A percentile compares a stretch with the other conserved stretches of the same genome.
phyloP scores from a whole-genome alignment of 2,113 vertebrate genomes.

The Hypanus sabinus region DNA sequence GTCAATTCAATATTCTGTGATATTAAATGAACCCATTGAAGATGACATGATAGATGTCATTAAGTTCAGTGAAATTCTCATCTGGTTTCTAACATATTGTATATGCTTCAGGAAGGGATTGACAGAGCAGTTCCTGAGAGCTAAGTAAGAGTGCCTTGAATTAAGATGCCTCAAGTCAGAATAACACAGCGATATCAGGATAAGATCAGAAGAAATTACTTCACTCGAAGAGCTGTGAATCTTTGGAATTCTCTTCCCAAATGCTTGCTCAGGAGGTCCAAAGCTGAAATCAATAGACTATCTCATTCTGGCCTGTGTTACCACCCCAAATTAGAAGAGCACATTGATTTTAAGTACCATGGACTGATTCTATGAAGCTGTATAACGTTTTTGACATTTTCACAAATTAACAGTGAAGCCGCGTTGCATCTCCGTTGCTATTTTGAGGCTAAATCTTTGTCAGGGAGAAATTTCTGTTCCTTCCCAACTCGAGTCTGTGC shows the following conservation, averaged over 20 bases:
- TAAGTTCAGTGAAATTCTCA: background rate
- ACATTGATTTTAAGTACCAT: constrained; percentile 17
- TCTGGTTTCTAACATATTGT: background rate
- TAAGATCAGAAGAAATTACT: too few species aligned
- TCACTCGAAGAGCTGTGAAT: too few species aligned
- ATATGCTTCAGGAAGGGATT: too few species aligned
- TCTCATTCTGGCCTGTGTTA: background rate
- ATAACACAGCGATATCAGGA: too few species aligned
- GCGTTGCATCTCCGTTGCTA: background rate
- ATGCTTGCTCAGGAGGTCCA: too few species aligned
- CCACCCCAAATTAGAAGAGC: background rate
- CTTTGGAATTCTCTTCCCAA: too few species aligned
- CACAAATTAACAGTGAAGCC: constrained; percentile 7
- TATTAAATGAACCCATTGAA: background rate
- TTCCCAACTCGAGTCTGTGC: background rate
- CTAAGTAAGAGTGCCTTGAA: too few species aligned
- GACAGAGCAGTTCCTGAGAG: too few species aligned
- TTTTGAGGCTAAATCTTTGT: constrained; percentile 20
- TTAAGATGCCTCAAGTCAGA: too few species aligned
- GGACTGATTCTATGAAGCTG: background rate
- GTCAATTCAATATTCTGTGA: too few species aligned
- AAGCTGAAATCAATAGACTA: background rate
- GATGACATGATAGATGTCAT: background rate
- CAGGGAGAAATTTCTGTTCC: background rate
- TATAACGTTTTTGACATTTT: background rate